A percentile compares a stretch with the other conserved stretches of the same genome.
phyloP scores from a whole-genome alignment of 92 coral and sea anemone genomes.

The Plumapathes pennacea region DNA sequence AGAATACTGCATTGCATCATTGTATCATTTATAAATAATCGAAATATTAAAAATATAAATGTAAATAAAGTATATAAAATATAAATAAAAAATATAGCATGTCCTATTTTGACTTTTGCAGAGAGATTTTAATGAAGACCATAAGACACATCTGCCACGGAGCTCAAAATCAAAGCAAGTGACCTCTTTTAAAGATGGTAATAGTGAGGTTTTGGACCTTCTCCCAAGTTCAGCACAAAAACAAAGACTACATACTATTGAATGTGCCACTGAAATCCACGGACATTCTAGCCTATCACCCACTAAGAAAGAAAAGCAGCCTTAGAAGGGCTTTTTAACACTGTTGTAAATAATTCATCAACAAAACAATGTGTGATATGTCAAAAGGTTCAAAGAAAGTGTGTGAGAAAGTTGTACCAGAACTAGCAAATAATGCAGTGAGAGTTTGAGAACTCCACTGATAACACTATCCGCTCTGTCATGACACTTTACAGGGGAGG shows the following conservation, averaged over 20 bases:
- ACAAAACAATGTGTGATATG: slow-evolving; percentile 51
- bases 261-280: slow-evolving; percentile 57
- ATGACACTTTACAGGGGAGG: slow-evolving; percentile 69
- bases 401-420: slow-evolving; percentile 49
- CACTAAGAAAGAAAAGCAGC: slow-evolving; percentile 60
- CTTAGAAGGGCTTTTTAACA: slow-evolving; percentile 54
- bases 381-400: slow-evolving; percentile 49
- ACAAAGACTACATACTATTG: slow-evolving; percentile 62
- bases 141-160: slow-evolving; percentile 54
- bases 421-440: slow-evolving; percentile 52
- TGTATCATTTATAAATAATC: too few relatives aligned
- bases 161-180: slow-evolving; percentile 33
- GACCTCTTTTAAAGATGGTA: slow-evolving; percentile 56
- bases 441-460: slow-evolving; percentile 54
- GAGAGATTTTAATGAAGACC: slow-evolving; percentile 47
- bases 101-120: slow-evolving; percentile 27
- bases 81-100: slow-evolving; percentile 36
- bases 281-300: slow-evolving; percentile 62
- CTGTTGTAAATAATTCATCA: slow-evolving; percentile 48
- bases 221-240: slow-evolving; percentile 64
- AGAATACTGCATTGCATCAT: too few relatives aligned
- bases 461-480: slow-evolving; percentile 62
- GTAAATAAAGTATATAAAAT: not conserved
- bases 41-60: slow-evolving; percentile 3
- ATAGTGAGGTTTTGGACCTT: slow-evolving; percentile 65